Evolutionary conservation across 2,113 vertebrate genomes (phyloP).

Genomic region (Gambusia affinis): DNA sequence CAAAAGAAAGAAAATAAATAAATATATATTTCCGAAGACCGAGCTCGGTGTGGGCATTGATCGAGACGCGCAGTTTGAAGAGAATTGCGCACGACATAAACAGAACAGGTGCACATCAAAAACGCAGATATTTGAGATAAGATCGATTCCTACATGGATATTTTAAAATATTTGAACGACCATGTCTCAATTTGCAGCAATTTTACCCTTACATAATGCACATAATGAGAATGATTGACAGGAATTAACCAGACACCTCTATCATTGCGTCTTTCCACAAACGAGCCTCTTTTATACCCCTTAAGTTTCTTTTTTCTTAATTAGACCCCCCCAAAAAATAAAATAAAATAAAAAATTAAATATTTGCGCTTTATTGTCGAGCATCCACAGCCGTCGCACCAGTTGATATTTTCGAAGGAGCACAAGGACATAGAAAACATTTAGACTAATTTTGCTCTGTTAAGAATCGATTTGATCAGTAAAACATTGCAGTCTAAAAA

Average conservation of each 20-base stretch:
- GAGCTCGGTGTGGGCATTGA: neutral
- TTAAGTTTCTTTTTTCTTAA: neutral
- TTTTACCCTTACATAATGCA: neutral
- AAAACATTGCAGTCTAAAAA: neutral
- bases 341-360: too few species aligned
- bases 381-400: neutral
- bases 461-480: neutral
- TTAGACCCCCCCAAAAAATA: neutral
- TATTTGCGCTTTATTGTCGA: neutral
- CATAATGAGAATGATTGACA: neutral
- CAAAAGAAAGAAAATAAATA: too few species aligned
- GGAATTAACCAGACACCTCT: neutral
- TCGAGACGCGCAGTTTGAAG: slow-evolving; percentile 33
- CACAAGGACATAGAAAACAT: neutral
- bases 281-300: neutral
- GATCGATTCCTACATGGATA: too few species aligned
- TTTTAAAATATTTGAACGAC: neutral
- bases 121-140: slow-evolving; percentile 10
- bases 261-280: neutral
- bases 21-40: neutral
- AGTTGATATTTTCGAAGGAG: neutral
- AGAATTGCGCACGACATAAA: slow-evolving; percentile 44
- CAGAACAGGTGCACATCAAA: slow-evolving; percentile 2
- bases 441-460: neutral
- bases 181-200: neutral